phyloP scores from a whole-genome alignment of 1,140 invertebrate species.

The Xylocopa sonorina region DNA sequence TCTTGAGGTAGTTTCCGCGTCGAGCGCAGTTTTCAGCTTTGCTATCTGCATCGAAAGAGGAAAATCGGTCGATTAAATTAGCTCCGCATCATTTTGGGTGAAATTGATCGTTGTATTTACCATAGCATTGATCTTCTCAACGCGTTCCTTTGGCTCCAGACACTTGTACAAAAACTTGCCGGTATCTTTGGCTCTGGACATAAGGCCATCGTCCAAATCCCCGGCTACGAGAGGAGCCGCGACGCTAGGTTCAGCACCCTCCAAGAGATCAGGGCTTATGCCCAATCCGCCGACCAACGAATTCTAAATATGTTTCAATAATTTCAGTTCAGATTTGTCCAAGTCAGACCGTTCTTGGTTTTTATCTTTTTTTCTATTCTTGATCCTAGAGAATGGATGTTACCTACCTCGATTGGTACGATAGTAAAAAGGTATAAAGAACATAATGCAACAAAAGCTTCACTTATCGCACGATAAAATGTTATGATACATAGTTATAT shows the following conservation, averaged over 20 bases:
- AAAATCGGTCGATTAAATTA: neutral
- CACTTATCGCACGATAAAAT: constrained; percentile 13
- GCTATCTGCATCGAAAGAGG: constrained; percentile 85
- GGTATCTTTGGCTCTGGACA: constrained; percentile 90
- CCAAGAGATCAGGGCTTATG: constrained; percentile 79
- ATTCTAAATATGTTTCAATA: constrained; percentile 75
- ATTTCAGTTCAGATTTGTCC: constrained; percentile 56
- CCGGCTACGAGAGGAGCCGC: constrained; percentile 82
- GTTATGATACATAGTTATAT: neutral
- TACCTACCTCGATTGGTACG: constrained; percentile 21
- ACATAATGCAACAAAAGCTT: constrained; percentile 19
- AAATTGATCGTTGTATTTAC: constrained; percentile 76
- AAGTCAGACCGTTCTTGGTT: neutral
- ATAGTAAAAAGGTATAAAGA: constrained; percentile 3
- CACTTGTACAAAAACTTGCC: constrained; percentile 88
- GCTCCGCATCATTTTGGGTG: neutral
- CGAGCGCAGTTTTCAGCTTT: constrained; percentile 88
- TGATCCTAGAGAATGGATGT: constrained; percentile 29
- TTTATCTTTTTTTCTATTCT: too few species aligned
- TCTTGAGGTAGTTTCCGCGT: constrained; percentile 84
- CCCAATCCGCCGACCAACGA: constrained; percentile 79
- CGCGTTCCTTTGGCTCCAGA: constrained; percentile 84
- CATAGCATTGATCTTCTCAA: constrained; percentile 87
- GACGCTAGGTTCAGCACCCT: constrained; percentile 78
- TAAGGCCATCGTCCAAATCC: constrained; percentile 87